Evolutionary conservation across 2,797 vertebrate genomes (phyloP).

Genomic region (Enteromius afrohamiltoni): DNA sequence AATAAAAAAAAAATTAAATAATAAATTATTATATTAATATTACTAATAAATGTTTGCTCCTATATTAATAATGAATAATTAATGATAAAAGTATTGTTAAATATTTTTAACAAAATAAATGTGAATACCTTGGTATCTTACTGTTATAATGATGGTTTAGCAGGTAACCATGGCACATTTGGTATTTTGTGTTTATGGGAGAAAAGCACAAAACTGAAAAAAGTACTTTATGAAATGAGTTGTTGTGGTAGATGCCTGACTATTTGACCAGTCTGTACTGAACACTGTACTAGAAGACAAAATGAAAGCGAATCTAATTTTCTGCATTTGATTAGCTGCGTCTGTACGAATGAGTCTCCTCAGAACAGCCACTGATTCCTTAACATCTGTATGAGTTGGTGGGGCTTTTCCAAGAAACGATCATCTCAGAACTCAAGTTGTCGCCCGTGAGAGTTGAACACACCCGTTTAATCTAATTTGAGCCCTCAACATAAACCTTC

Average conservation of each 20-base stretch:
- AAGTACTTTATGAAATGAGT: background rate
- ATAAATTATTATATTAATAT: background rate
- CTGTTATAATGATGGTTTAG: background rate
- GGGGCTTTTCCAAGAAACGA: conserved; percentile 26
- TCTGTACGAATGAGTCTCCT: conserved; percentile 19
- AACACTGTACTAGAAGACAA: background rate
- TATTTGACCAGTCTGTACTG: background rate
- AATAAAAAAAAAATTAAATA: background rate
- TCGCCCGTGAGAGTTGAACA: conserved; percentile 35
- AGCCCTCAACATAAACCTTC: conserved; percentile 19
- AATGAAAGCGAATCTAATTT: conserved; percentile 28
- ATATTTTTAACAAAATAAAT: background rate
- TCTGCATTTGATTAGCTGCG: conserved; percentile 9
- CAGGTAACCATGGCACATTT: background rate
- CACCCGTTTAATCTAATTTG: conserved; percentile 31
- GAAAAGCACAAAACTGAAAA: background rate
- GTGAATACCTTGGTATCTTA: background rate
- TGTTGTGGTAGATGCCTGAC: background rate
- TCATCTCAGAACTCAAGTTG: background rate
- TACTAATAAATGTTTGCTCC: background rate
- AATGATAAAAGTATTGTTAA: background rate
- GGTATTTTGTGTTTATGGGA: background rate
- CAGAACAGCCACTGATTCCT: conserved; percentile 8
- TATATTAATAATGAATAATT: background rate
- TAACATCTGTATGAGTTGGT: conserved; percentile 41